A percentile compares a stretch with the other conserved stretches of the same genome.
Conservation (phyloP, 92 coral and sea anemone species). For the Epizoanthus illoricatus region DNA sequence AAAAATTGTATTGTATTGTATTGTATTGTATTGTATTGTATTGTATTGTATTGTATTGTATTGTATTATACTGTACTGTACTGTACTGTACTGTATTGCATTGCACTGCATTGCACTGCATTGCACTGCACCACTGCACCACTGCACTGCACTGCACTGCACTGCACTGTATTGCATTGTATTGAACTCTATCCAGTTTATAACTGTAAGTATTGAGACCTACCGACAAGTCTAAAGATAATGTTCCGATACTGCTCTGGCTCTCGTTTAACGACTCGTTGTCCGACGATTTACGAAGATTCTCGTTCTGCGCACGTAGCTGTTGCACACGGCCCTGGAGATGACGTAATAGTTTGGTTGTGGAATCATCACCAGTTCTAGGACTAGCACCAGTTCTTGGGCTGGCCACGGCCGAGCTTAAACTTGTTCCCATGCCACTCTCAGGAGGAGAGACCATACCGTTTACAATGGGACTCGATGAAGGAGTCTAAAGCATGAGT, state of each 20-base stretch:
- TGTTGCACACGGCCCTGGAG: conserved; percentile 96
- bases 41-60: no score
- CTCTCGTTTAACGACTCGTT: conserved; percentile 83
- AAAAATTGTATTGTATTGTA: background rate
- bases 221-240: conserved; percentile 60
- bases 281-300: conserved; percentile 75
- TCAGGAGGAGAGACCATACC: conserved; percentile 72
- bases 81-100: no score
- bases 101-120: no score
- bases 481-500: conserved; percentile 52
- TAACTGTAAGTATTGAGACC: no score
- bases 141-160: no score
- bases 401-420: conserved; percentile 72
- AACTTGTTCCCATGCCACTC: conserved; percentile 88
- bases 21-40: no score
- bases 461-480: conserved; percentile 79
- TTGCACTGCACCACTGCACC: no score
- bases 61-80: no score
- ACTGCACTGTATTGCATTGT: no score
- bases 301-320: conserved; percentile 94
- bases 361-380: conserved; percentile 63
- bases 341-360: conserved; percentile 90
- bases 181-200: no score
- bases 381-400: conserved; percentile 74
- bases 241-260: conserved; percentile 64